A percentile compares a stretch with the other conserved stretches of the same genome.
Conservation (phyloP, 1,140 invertebrate genomes). For the Brachionus sp. region DNA sequence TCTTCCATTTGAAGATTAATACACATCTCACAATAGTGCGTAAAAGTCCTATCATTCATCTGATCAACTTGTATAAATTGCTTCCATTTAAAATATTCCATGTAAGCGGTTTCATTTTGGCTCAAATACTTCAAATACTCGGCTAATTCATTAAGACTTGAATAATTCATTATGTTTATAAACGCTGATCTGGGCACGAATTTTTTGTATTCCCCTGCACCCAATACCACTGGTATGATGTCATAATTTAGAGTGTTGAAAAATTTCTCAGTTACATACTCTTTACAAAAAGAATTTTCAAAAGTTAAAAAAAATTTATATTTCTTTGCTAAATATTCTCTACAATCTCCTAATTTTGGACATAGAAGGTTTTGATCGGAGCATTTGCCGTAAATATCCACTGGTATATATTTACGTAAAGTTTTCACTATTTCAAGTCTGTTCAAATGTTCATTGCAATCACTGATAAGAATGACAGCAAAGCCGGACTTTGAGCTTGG, state of each 20-base stretch:
- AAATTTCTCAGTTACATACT: conserved; percentile 44
- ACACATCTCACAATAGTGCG: conserved; percentile 33
- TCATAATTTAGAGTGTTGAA: conserved; percentile 46
- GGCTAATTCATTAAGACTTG: conserved; percentile 46
- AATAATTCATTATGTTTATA: conserved; percentile 47
- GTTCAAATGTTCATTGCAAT: conserved; percentile 47
- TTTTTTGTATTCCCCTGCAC: not conserved
- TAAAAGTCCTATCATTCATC: not conserved
- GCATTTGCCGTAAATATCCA: conserved; percentile 56
- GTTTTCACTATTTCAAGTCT: conserved; percentile 47
- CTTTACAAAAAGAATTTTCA: conserved; percentile 33
- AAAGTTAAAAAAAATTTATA: conserved; percentile 35
- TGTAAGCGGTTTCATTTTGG: not conserved
- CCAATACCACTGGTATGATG: conserved; percentile 34
- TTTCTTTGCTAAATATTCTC: not conserved
- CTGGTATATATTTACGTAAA: conserved; percentile 48
- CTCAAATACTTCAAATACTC: conserved; percentile 46
- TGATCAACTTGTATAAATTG: not conserved
- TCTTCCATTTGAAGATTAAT: conserved; percentile 34
- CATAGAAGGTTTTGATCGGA: conserved; percentile 1
- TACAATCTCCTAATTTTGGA: not conserved
- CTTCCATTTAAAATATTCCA: conserved; percentile 43
- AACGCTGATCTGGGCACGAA: not conserved
- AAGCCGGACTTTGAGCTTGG: not conserved
- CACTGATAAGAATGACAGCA: conserved; percentile 29